Percentiles rank a stretch among this genome's conserved stretches.
These are phyloP conservation scores for Dorcus parallelipipedus DNA, from an alignment of 2,888 invertebrate genomes.

Conservation along the genomic window DNA sequence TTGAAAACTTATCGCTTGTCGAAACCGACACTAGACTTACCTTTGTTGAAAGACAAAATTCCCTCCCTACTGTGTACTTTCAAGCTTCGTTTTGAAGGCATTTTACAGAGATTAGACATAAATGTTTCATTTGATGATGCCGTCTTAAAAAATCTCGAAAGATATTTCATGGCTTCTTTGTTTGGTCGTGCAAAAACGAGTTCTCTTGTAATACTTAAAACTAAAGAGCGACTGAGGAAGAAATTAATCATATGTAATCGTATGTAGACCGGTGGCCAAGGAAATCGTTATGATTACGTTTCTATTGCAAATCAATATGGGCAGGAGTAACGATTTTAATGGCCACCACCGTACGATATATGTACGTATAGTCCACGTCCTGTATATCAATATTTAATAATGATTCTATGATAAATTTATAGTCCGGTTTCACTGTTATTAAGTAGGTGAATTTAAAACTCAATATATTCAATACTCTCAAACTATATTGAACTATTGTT, in stretches of 20 bases:
- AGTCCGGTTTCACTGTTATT: no score
- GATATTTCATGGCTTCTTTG: slow-evolving; percentile 12
- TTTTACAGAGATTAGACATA: slow-evolving; percentile 29
- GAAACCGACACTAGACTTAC: slow-evolving; percentile 20
- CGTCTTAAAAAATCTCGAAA: slow-evolving; percentile 18
- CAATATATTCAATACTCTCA: no score
- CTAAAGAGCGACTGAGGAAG: slow-evolving; percentile 1
- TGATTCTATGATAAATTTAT: no score
- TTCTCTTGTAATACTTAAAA: slow-evolving; percentile 15
- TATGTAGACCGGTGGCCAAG: no score
- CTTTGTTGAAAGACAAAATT: slow-evolving; percentile 31
- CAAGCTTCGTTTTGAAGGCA: slow-evolving; percentile 9
- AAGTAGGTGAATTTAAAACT: no score
- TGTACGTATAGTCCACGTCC: no score
- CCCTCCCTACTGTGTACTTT: slow-evolving; percentile 22
- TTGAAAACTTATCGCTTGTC: not conserved
- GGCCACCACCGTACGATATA: no score
- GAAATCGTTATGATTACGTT: no score
- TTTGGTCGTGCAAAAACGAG: slow-evolving; percentile 19
- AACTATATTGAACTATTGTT: no score
- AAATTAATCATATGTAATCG: not conserved
- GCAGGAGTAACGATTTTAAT: no score
- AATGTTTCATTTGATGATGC: slow-evolving; percentile 25
- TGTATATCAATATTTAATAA: no score
- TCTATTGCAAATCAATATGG: no score